phyloP scores from a whole-genome alignment of 2,797 vertebrate genomes.

The Tapirus indicus region DNA sequence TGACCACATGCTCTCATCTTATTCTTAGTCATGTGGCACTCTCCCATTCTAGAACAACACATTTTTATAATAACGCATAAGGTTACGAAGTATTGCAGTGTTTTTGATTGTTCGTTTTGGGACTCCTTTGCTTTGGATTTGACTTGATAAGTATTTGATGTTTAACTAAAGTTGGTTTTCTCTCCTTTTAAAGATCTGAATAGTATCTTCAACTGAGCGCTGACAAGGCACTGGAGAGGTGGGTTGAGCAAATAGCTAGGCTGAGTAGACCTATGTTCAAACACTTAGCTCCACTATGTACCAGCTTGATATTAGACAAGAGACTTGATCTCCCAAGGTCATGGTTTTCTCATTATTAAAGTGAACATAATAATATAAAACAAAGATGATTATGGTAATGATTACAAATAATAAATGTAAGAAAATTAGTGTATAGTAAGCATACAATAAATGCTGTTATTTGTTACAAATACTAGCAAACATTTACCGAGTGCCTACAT shows the following conservation, averaged over 20 bases:
- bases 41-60: background rate
- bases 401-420: background rate
- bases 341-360: background rate
- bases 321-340: background rate
- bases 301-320: background rate
- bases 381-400: background rate
- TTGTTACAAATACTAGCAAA: background rate
- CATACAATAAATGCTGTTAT: background rate
- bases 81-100: background rate
- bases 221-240: background rate
- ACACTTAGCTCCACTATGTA: background rate
- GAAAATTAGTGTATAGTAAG: background rate
- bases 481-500: background rate
- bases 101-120: slow-evolving; percentile 24
- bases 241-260: background rate
- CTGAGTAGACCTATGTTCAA: background rate
- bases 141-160: background rate
- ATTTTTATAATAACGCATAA: background rate
- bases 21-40: background rate
- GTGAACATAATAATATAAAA: background rate
- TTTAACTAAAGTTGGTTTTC: slow-evolving; percentile 11
- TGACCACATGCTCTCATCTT: background rate
- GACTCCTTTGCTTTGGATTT: background rate
- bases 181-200: background rate
- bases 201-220: background rate